Base-by-base conservation (phyloP, 2,113 vertebrate genomes). In the Ibidorhyncha struthersii region DNA sequence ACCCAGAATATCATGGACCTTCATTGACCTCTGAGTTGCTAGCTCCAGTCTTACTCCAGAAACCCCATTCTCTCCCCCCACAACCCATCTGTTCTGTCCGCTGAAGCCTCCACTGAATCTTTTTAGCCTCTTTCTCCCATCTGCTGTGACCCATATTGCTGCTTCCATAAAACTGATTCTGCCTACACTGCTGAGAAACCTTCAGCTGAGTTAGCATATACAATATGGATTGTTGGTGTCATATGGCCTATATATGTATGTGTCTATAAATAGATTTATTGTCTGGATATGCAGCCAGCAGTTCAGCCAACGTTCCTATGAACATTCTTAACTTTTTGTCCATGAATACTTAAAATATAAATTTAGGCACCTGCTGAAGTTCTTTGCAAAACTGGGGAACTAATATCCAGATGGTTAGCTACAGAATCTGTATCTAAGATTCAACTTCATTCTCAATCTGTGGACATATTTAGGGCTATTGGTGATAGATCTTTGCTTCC, bases 81-180 rank as follows among this genome's bases (percentile, higher is more conserved):
- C 94, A 91, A 91, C 65, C 96, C 96, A 96, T 96, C 96, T 97
- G 96, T 96, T 96, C 89, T 93, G 81, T 91, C 96, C 87, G 55
- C 80, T 96, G 89, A 97, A 96, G 77, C 77, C 91, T 96, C 77
- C 86, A 82, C 94, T 87, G 94, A 96, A 96, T 97, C 94, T 96
- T 96, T 96, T 96, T 89, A 97, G 94, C 96, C 96, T 96, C 84
- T 96, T 96, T 86, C 56, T 97, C 81, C 96, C 96, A 97, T 97
- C 96, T 97, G 96, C 91, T 96, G 96, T 97, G 96, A 96, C 96
- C 96, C 96, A 94, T 96, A 97, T 97, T 96, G 90, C 96, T 96
- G 84, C 93, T 96, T 94, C 93, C 91, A 93, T 93, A 91, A 96
- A 96, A 95, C 86, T 89, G 61, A 82, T 96, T 87, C 94, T 97